These are phyloP conservation scores for Stenopsyche tienmushanensis DNA, from an alignment of 1,140 invertebrate species.

Conservation along the genomic window DNA sequence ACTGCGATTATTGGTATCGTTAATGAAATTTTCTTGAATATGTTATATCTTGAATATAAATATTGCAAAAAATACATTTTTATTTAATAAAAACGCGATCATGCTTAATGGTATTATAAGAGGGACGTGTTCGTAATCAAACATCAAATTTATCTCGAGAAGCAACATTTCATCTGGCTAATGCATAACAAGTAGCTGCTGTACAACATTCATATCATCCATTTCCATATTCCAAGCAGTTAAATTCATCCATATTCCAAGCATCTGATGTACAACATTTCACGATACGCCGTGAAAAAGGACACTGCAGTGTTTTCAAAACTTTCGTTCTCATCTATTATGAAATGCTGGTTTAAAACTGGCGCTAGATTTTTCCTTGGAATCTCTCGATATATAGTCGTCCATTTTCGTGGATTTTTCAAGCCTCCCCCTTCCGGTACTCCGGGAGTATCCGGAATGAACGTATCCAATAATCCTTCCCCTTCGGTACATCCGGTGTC, in stretches of 20 bases:
- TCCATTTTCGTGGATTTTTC: neutral
- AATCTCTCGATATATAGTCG: too few species aligned
- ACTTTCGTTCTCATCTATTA: too few species aligned
- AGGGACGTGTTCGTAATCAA: too few species aligned
- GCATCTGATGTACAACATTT: neutral
- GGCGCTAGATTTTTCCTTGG: too few species aligned
- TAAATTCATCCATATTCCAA: neutral
- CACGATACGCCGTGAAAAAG: neutral
- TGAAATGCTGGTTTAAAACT: too few species aligned
- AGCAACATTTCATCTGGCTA: neutral
- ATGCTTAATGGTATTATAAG: too few species aligned
- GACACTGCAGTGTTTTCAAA: neutral
- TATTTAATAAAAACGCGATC: too few species aligned
- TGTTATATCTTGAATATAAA: too few species aligned
- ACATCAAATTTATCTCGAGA: neutral
- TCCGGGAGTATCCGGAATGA: neutral
- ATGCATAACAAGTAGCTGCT: conserved; percentile 5
- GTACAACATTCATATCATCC: neutral
- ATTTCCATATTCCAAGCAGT: neutral
- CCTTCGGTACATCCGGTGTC: conserved; percentile 34
- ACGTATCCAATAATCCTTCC: conserved; percentile 32
- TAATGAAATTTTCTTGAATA: too few species aligned
- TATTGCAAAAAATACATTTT: too few species aligned
- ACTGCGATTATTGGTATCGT: too few species aligned
- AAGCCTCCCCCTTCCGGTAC: neutral